A percentile compares a stretch with the other conserved stretches of the same genome.
phyloP scores from a whole-genome alignment of 2,797 vertebrate species.

The Zenarchopterus dispar region DNA sequence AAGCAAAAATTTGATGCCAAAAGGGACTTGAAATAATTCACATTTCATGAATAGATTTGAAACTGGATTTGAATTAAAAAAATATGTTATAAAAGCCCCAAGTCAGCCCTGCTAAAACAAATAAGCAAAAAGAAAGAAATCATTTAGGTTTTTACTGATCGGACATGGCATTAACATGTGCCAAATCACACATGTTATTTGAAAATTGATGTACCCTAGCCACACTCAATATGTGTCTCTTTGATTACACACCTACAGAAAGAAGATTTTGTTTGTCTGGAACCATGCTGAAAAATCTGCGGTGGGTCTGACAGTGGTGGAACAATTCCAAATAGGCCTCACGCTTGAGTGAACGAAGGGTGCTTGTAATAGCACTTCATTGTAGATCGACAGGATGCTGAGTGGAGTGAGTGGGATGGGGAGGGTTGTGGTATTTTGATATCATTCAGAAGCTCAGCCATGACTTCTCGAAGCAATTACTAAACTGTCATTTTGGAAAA shows the following conservation, averaged over 20 bases:
- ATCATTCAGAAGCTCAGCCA: conserved; percentile 70
- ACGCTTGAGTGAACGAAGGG: conserved; percentile 68
- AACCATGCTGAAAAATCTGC: conserved; percentile 32
- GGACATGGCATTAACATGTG: conserved; percentile 22
- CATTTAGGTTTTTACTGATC: conserved; percentile 7
- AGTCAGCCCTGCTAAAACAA: neutral
- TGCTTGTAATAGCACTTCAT: conserved; percentile 67
- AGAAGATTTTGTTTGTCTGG: conserved; percentile 39
- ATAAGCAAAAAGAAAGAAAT: conserved; percentile 13
- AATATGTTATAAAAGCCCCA: neutral
- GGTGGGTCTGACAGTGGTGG: conserved; percentile 55
- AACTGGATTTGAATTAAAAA: conserved; percentile 1
- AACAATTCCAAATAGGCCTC: conserved; percentile 64
- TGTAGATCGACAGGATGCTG: conserved; percentile 63
- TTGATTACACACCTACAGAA: conserved; percentile 53
- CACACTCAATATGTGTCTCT: conserved; percentile 48
- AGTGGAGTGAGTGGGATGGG: conserved; percentile 48
- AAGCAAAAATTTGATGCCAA: neutral
- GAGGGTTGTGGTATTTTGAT: conserved; percentile 63
- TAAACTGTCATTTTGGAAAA: conserved; percentile 77
- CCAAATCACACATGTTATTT: conserved; percentile 47
- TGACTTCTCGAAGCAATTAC: conserved; percentile 78
- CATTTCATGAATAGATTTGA: conserved; percentile 9
- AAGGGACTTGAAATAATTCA: neutral
- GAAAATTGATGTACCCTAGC: conserved; percentile 41